These are phyloP conservation scores for Thymelicus lineola DNA, from an alignment of 2,888 invertebrate genomes.

Conservation along the genomic window DNA sequence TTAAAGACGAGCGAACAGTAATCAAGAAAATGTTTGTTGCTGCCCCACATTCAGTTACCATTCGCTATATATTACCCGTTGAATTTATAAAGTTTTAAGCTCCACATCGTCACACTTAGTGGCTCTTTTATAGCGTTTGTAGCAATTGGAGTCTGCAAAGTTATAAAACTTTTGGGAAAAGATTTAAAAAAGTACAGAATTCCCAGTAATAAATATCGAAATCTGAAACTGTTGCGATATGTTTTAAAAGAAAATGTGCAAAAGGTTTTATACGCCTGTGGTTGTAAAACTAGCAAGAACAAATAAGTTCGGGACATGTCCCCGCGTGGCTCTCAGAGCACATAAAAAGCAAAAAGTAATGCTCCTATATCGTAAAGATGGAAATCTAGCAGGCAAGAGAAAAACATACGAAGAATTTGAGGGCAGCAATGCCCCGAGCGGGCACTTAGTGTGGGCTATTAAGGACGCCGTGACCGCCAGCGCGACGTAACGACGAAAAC, in stretches of 20 bases:
- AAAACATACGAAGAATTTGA: slow-evolving; percentile 74
- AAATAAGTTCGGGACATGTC: slow-evolving; percentile 33
- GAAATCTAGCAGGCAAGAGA: slow-evolving; percentile 75
- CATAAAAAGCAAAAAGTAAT: slow-evolving; percentile 66
- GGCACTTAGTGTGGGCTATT: slow-evolving; percentile 83
- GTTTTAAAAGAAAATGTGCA: slow-evolving; percentile 21
- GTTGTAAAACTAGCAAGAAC: slow-evolving; percentile 33
- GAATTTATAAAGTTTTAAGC: slow-evolving; percentile 5
- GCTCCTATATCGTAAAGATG: slow-evolving; percentile 77
- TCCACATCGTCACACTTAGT: slow-evolving; percentile 21
- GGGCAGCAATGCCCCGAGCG: slow-evolving; percentile 77
- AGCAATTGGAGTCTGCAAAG: slow-evolving; percentile 13
- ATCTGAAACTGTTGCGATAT: slow-evolving; percentile 24
- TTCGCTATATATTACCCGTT: slow-evolving; percentile 21
- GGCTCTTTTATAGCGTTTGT: slow-evolving; percentile 11
- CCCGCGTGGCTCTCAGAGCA: slow-evolving; percentile 46
- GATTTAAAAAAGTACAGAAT: slow-evolving; percentile 11
- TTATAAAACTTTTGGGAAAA: slow-evolving; percentile 7
- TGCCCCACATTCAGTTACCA: slow-evolving; percentile 8
- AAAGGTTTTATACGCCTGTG: slow-evolving; percentile 14
- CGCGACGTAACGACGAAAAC: slow-evolving; percentile 82
- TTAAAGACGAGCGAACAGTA: slow-evolving; percentile 2
- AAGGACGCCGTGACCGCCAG: slow-evolving; percentile 80
- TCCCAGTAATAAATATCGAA: slow-evolving; percentile 26
- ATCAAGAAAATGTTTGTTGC: slow-evolving; percentile 17